Base-by-base conservation (phyloP, 1,140 invertebrate genomes). In the Drosophila simulans region DNA sequence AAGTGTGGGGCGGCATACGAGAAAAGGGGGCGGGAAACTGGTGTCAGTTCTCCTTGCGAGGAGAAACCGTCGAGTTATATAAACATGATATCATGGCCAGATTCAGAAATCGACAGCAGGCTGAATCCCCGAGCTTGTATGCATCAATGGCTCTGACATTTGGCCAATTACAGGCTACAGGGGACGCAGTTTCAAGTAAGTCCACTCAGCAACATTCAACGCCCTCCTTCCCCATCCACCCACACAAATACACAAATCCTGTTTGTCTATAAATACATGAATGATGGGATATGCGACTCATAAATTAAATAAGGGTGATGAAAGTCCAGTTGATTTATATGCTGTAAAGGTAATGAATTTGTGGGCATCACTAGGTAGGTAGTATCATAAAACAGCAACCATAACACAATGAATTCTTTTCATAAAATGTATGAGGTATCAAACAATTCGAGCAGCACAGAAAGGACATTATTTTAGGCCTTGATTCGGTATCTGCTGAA, bases 1-100 rank as follows among this genome's bases (percentile, higher is more conserved):
- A 91, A 88, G 83, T 77, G 68, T 71, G 82, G 68, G 77, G 62
- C 77, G 54, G 64, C 45, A 37, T 46, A 59, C 66, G 45, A 10
- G 37, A 22, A 39, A 57, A 20, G 48, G 34, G 12, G 15, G 35
- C 25, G 13, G 25, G 22, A 13, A 0, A 1, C 1, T 13, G 25
- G 46, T 45, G 39, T 25, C 48, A 52, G 54, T 37, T 74, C 79
- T 59, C 64, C 58, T 43, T 43, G 35, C 52, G 45, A 20, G 58
- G 53, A 49, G 71, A 68, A 76, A 59, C 53, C 63, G 25, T n/a
- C 22, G 40, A 5, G 11, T 77, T 77, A 77, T 70, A 77, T 77
- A 76, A 77, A 68, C 17, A 62, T 77, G 74, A 77, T 77, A 77
- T 77, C 63, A 77, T 60, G 42, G 40, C 22, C 54, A 31, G 13